These are phyloP conservation scores for Chymomyza procnemis DNA, from an alignment of 2,888 invertebrate genomes.

Conservation along the genomic window DNA sequence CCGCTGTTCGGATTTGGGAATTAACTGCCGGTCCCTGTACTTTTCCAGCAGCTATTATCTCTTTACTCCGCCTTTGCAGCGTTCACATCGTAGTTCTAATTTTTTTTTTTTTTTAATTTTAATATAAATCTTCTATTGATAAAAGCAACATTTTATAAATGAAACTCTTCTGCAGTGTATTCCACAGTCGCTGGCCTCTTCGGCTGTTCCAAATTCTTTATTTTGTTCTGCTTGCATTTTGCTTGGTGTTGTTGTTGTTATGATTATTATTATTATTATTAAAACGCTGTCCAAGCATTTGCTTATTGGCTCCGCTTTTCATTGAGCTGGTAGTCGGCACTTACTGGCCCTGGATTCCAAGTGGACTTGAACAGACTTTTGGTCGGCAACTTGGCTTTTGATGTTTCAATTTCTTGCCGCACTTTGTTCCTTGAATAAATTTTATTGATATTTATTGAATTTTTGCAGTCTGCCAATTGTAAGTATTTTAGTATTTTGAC, in stretches of 20 bases:
- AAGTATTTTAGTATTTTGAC: neutral
- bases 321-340: constrained; percentile 6
- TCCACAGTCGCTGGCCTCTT: no score
- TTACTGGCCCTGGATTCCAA: neutral
- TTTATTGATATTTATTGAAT: constrained; percentile 71
- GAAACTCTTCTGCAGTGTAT: no score
- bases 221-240: neutral
- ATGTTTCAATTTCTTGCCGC: constrained; percentile 36
- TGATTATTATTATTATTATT: neutral
- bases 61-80: no score
- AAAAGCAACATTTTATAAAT: no score
- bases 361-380: neutral
- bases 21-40: no score
- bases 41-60: no score
- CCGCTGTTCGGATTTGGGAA: no score
- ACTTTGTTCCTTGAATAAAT: constrained; percentile 35
- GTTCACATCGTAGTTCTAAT: no score
- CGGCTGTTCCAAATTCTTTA: no score
- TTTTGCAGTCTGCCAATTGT: constrained; percentile 6
- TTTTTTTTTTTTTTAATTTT: no score
- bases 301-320: constrained; percentile 27
- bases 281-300: constrained; percentile 18
- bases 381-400: constrained; percentile 34
- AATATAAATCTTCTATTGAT: no score
- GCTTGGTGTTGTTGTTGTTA: neutral